Base-by-base conservation (phyloP, 2,888 invertebrate genomes). In the Halictus quadricinctus region DNA sequence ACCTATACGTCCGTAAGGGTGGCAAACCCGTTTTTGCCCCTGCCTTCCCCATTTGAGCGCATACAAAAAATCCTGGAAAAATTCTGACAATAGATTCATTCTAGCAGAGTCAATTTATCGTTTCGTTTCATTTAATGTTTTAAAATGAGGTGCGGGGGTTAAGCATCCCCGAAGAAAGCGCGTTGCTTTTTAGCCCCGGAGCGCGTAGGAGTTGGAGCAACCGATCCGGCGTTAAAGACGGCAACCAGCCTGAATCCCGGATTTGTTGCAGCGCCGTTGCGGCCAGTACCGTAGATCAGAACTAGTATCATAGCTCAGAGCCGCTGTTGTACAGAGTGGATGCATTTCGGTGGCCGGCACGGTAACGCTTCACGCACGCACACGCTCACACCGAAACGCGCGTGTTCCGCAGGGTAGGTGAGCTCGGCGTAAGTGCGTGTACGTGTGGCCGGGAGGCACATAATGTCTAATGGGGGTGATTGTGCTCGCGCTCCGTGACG, bases 391-490 rank as follows among this genome's bases (percentile, higher is more conserved):
- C 4, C 7, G 2, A 64, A 76, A n/a, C 58, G 54, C 29, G 48
- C 12, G 36, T 15, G 60, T 18, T 36, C 29, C 25, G 79, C n/a
- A 64, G 48, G 36, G 73, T 77, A 87, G 72, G 82, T 64, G 87
- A 82, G 80, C 86, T 86, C 83, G 87, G 83, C 88, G 89, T 88
- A 86, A 87, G 90, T 89, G 89, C 88, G 90, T 87, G 85, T 85
- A 80, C 87, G 89, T 88, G 89, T 85, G 90, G 87, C 92, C 87
- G 92, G 92, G 91, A 93, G 92, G 93, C 93, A 92, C 93, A 93
- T 94, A 94, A 94, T 94, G 94, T 93, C 93, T 94, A 94, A 94
- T 94, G 94, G 94, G 94, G 94, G 94, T 93, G 94, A 94, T 94
- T 94, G 94, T 94, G 94, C 93, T 94, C 94, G 92, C 91, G 91